Base-by-base conservation (phyloP, 1,140 invertebrate genomes). In the Drosophila kanapiae region DNA sequence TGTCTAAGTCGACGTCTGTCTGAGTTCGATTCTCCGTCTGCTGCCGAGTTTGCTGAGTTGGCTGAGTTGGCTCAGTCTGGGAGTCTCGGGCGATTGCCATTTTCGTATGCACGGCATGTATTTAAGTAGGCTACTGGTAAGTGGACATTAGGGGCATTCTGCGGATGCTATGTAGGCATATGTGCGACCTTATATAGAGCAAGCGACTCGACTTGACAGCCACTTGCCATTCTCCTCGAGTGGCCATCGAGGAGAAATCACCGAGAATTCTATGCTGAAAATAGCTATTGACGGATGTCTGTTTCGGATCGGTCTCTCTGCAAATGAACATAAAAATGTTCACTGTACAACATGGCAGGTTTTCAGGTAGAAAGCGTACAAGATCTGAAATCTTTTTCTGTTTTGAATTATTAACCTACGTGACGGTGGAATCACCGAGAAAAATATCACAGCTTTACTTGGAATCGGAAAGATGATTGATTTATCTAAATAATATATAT, bases 61-160 rank as follows among this genome's bases (percentile, higher is more conserved):
- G 40, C 33, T 37, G 51, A 38, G 51, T 18, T 54, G 33, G 51
- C 51, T 14, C 11, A 35, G 51, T 13, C 33, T 11, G 18, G 18
- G 33, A 37, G 51, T 40, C 58, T 45, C 61, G 48, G 42, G 35
- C 49, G 72, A 76, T 60, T 35, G 49, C 70, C 80, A 79, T 78
- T 70, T 86, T 80, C 63, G 81, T 80, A 88, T 83, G 84, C 80
- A 88, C 67, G 84, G 61, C 80, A 80, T 88, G 84, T 88, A 68
- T 83, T 87, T 80, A 88, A 88, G 80, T 84, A 80, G 84, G 80
- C 80, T 68, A 62, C 47, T 78, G 84, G 68, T 78, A 80, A 87
- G 84, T 88, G 84, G 84, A 84, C 84, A 87, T 87, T 84, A 88
- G 84, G 84, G 80, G 84, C 84, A 87, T 88, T 75, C 80, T 78